A percentile compares a stretch with the other conserved stretches of the same genome.
phyloP scores from a whole-genome alignment of 2,113 vertebrate genomes.

The Ammodytes dubius region DNA sequence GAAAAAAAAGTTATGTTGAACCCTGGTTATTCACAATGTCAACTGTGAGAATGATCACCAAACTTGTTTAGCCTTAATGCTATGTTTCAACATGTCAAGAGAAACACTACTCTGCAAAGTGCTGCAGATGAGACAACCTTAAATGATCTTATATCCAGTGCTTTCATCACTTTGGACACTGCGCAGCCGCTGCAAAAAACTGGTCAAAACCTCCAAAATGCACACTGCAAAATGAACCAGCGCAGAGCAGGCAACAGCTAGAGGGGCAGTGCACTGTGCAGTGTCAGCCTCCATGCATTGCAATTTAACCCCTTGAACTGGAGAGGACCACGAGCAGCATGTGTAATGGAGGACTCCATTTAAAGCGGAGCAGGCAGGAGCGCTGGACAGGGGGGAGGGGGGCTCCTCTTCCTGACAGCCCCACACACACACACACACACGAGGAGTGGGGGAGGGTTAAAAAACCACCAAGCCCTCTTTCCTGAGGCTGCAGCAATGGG shows the following conservation, averaged over 20 bases:
- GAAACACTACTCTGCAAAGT: not conserved
- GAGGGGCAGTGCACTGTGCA: constrained; percentile 20
- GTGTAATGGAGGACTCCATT: constrained; percentile 75
- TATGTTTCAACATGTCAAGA: not conserved
- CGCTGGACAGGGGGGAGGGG: constrained; percentile 62
- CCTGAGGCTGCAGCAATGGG: constrained; percentile 55
- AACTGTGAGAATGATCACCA: not conserved
- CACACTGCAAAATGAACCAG: not conserved
- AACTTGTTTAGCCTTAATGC: not conserved
- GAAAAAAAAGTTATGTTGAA: no score
- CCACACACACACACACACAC: constrained; percentile 16
- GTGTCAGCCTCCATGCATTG: constrained; percentile 29
- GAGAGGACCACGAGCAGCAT: constrained; percentile 51
- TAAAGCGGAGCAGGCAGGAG: constrained; percentile 64
- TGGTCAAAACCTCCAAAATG: not conserved
- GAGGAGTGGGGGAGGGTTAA: constrained; percentile 75
- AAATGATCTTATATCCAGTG: not conserved
- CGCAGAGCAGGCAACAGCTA: not conserved
- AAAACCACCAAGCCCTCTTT: constrained; percentile 63
- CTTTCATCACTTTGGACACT: not conserved
- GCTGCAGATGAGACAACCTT: not conserved
- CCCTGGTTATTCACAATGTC: not conserved
- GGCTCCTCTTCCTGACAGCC: constrained; percentile 70
- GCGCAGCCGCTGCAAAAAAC: not conserved
- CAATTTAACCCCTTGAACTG: constrained; percentile 66